A percentile compares a stretch with the other conserved stretches of the same genome.
Conservation (phyloP, 2,888 invertebrate species). For the Deroplatys truncata region DNA sequence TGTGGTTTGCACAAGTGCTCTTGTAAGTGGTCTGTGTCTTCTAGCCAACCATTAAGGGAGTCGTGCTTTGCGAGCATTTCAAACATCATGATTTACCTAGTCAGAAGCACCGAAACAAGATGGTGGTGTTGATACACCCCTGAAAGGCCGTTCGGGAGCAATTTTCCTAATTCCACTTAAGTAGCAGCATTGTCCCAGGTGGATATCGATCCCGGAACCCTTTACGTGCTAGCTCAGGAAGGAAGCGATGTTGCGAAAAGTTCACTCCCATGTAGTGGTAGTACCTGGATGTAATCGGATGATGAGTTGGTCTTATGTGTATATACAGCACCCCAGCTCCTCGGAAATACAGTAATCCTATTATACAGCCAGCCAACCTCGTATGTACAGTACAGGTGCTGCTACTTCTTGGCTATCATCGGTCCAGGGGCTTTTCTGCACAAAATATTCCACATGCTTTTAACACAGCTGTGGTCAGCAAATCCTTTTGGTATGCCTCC, state of each 20-base stretch:
- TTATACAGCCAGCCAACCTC: not conserved
- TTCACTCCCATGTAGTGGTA: not conserved
- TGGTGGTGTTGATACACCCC: not conserved
- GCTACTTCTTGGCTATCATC: too few relatives aligned
- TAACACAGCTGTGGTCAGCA: too few relatives aligned
- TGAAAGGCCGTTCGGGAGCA: not conserved
- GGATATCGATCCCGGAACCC: not conserved
- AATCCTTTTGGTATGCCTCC: too few relatives aligned
- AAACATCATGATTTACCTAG: too few relatives aligned
- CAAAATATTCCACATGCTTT: too few relatives aligned
- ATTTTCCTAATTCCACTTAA: not conserved
- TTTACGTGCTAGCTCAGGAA: not conserved
- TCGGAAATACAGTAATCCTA: not conserved
- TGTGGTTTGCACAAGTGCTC: too few relatives aligned
- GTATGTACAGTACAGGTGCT: not conserved
- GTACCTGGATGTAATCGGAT: not conserved
- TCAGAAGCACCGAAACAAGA: too few relatives aligned
- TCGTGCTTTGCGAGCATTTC: too few relatives aligned
- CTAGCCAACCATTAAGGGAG: too few relatives aligned
- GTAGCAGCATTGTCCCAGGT: not conserved
- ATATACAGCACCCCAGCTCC: not conserved
- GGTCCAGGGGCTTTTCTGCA: too few relatives aligned
- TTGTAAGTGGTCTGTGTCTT: too few relatives aligned
- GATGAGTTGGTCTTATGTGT: not conserved
- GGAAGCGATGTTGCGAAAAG: not conserved